Base-by-base conservation (phyloP, 2,797 vertebrate species). In the Caiman crocodilus region DNA sequence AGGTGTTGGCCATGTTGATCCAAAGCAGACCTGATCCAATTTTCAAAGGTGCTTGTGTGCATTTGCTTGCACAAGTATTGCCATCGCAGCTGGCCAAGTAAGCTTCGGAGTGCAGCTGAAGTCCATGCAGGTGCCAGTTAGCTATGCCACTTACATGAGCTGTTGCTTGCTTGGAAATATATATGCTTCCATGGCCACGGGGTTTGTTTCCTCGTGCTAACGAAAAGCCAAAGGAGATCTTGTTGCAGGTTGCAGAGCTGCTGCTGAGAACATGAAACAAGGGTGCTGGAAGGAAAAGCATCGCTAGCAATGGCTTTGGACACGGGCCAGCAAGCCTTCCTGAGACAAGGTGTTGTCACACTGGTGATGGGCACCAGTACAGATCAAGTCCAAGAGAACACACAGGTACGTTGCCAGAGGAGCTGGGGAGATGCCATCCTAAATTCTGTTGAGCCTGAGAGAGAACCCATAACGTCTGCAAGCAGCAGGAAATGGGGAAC, bases 371-470 rank as follows among this genome's bases (percentile, higher is more conserved):
- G 42, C 84, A 85, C 77, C 85, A 87, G 82, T 65, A 63, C 26
- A 95, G 93, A 77, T 84, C 63, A 42, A 35, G 74, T 23, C 26
- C 87, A 71, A 64, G 74, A 92, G 78, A 85, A 58, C 82, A 88
- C 69, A 30, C 85, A 8, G 15, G 10, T 20, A 87, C 30, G 32
- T 87, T 78, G 28, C 5, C 50, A 76, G 2, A 55, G 84, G 64
- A 88, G 84, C 50, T 86, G 87, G 55, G 82, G 88, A 58, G 18
- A 57, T 55, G 73, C 55, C 69, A 81, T 94, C 90, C 85, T 93
- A 85, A 17, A 85, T 50, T 81, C 65, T 32, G 60, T 59, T 67
- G 69, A 86, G 71, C 91, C 8, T 80, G 92, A 96, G 87, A 90
- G 89, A 91, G 91, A 85, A 87, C 60, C 75, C 42, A 2, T 63